These are phyloP conservation scores for Panagrolaimus sp. DNA, from an alignment of 1,140 invertebrate species.

Conservation along the genomic window DNA sequence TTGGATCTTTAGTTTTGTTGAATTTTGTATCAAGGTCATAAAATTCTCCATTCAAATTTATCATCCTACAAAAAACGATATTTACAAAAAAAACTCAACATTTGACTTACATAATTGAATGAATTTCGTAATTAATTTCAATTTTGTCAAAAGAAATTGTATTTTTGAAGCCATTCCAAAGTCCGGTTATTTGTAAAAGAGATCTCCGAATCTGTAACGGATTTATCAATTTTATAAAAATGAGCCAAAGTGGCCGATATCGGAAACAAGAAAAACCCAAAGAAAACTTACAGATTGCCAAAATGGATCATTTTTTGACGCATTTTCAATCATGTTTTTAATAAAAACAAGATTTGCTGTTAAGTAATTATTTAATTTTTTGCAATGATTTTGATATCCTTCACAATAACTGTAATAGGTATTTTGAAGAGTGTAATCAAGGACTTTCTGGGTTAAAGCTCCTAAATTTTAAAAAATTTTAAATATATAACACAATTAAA, in stretches of 20 bases:
- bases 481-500: too few species aligned
- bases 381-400: conserved; percentile 51
- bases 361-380: conserved; percentile 40
- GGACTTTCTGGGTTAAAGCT: conserved; percentile 35
- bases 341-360: conserved; percentile 49
- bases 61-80: conserved; percentile 18
- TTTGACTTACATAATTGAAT: conserved; percentile 63
- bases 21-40: conserved; percentile 67
- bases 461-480: too few species aligned
- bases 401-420: conserved; percentile 47
- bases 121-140: conserved; percentile 31
- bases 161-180: conserved; percentile 62
- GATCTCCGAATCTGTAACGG: conserved; percentile 61
- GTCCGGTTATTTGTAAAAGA: conserved; percentile 62
- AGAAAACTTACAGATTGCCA: conserved; percentile 41
- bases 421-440: conserved; percentile 44
- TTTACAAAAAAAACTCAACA: too few species aligned
- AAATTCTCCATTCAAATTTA: conserved; percentile 66
- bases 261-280: conserved; percentile 23
- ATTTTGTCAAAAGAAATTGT: conserved; percentile 24
- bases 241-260: too few species aligned
- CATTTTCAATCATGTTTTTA: conserved; percentile 33
- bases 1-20: conserved; percentile 52
- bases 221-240: too few species aligned
- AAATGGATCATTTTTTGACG: conserved; percentile 49